These are phyloP conservation scores for Leucophenga varia DNA, from an alignment of 1,140 invertebrate genomes.

Conservation along the genomic window DNA sequence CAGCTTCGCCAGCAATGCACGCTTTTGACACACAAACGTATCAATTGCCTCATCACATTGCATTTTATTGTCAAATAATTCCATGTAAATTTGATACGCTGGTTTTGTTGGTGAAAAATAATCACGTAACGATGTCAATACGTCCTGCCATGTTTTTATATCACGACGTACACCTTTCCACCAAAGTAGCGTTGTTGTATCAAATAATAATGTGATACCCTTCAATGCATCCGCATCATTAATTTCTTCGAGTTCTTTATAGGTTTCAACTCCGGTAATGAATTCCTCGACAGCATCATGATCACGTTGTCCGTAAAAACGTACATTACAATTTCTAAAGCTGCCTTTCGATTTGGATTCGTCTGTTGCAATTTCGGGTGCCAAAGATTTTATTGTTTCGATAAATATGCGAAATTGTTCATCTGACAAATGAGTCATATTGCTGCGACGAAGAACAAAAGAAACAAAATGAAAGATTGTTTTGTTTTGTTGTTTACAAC, in stretches of 20 bases:
- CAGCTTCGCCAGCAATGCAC: conserved; percentile 43
- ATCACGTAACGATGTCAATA: conserved; percentile 34
- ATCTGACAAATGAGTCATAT: conserved; percentile 37
- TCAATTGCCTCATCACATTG: conserved; percentile 26
- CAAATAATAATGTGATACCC: conserved; percentile 42
- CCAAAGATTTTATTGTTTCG: conserved; percentile 30
- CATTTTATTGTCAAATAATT: conserved; percentile 45
- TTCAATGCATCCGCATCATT: conserved; percentile 47
- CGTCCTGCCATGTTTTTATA: conserved; percentile 37
- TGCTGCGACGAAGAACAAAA: background rate
- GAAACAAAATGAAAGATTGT: too few relatives aligned
- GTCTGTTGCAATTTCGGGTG: conserved; percentile 8
- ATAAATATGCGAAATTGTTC: conserved; percentile 39
- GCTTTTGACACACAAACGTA: conserved; percentile 42
- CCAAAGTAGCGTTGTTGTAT: conserved; percentile 35
- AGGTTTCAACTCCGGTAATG: conserved; percentile 40
- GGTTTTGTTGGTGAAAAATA: conserved; percentile 50
- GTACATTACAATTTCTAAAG: conserved; percentile 42
- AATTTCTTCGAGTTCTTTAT: conserved; percentile 49
- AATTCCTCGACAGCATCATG: conserved; percentile 52
- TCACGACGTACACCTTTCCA: conserved; percentile 49
- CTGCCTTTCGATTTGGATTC: conserved; percentile 37
- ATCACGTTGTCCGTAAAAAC: conserved; percentile 47
- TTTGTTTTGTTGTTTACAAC: too few relatives aligned
- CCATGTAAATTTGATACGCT: conserved; percentile 44